A percentile compares a stretch with the other conserved stretches of the same genome.
Evolutionary conservation across 2,888 invertebrate genomes (phyloP).

Genomic region (Meliscaeva auricollis): DNA sequence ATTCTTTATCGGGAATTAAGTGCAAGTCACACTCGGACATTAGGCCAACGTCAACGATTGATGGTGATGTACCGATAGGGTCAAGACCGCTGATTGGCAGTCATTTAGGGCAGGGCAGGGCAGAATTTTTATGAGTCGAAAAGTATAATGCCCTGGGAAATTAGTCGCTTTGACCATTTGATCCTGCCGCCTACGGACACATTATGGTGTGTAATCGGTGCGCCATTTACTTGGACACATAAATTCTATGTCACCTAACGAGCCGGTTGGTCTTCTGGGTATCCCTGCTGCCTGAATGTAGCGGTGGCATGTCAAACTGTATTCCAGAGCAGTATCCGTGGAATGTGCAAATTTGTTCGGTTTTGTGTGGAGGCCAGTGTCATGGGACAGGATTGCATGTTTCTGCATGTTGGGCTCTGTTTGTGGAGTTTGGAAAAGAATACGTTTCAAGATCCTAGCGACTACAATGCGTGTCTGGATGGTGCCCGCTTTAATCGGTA

Average conservation of each 20-base stretch:
- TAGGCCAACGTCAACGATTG: constrained; percentile 44
- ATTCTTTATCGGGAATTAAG: constrained; percentile 54
- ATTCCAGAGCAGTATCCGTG: constrained; percentile 49
- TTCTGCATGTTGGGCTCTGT: constrained; percentile 13
- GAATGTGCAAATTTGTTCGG: constrained; percentile 62
- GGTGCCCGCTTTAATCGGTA: constrained; percentile 50
- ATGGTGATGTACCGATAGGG: constrained; percentile 55
- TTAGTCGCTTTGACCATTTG: constrained; percentile 69
- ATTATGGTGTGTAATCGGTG: constrained; percentile 47
- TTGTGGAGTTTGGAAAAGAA: constrained; percentile 2
- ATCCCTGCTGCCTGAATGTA: background rate
- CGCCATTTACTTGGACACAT: constrained; percentile 62
- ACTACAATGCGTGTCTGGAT: constrained; percentile 55
- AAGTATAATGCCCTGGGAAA: constrained; percentile 50
- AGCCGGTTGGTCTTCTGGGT: constrained; percentile 36
- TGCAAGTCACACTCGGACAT: constrained; percentile 36
- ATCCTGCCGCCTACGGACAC: constrained; percentile 69
- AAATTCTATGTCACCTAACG: constrained; percentile 71
- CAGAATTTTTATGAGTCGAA: constrained; percentile 22
- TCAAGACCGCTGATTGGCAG: constrained; percentile 57
- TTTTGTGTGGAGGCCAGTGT: constrained; percentile 43
- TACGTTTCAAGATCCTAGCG: background rate
- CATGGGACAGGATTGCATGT: constrained; percentile 56
- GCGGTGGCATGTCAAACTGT: constrained; percentile 5
- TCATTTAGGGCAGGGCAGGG: constrained; percentile 50